Conservation (phyloP, 2,113 vertebrate genomes). For the Clarias batrachus region DNA sequence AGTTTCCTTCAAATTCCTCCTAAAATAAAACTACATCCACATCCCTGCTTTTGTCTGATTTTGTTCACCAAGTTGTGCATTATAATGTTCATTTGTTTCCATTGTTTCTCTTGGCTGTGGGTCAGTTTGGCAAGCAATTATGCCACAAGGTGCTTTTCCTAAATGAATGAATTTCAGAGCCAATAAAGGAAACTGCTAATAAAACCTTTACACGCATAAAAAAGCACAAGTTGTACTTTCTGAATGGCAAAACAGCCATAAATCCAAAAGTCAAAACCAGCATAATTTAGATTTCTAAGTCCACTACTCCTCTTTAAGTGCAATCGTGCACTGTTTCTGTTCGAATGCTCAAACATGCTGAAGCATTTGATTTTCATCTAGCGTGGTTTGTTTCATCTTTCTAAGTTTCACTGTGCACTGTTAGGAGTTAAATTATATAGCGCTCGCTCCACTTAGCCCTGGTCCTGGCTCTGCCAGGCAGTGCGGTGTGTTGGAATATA, state of each 20-base stretch:
- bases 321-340: background rate
- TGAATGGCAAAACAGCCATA: background rate
- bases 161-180: background rate
- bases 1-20: conserved; percentile 21
- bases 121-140: background rate
- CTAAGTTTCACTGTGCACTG: conserved; percentile 51
- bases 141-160: background rate
- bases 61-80: background rate
- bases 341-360: background rate
- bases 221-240: conserved; percentile 12
- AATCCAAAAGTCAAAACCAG: background rate
- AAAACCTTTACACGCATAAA: background rate
- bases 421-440: conserved; percentile 59
- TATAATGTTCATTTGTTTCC: background rate
- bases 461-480: conserved; percentile 44
- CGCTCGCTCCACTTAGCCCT: conserved; percentile 10
- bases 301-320: background rate
- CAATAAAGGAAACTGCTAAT: background rate
- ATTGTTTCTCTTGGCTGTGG: conserved; percentile 25
- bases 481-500: conserved; percentile 27
- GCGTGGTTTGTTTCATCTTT: conserved; percentile 29
- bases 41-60: background rate
- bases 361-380: conserved; percentile 44
- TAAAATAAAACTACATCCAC: background rate
- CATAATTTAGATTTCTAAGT: background rate